Percentiles rank a stretch among this genome's conserved stretches.
These are phyloP conservation scores for Coccyzus lansbergi DNA, from an alignment of 2,797 vertebrate species.

Conservation along the genomic window DNA sequence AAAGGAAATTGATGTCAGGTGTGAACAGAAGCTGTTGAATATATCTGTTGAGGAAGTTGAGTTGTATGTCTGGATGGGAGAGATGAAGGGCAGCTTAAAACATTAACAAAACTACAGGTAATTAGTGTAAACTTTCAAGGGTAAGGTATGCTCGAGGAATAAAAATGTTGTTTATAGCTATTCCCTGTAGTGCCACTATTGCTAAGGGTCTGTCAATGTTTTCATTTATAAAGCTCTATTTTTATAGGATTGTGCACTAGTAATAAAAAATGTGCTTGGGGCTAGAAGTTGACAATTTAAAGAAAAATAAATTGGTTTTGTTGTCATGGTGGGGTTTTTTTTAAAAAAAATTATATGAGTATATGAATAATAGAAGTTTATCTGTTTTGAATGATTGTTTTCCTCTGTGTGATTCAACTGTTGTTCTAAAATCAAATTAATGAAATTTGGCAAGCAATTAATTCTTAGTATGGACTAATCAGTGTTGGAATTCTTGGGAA, in stretches of 20 bases:
- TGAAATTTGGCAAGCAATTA: constrained; percentile 30
- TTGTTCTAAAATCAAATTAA: constrained; percentile 51
- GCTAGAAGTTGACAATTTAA: constrained; percentile 68
- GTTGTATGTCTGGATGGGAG: constrained; percentile 76
- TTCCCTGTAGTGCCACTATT: constrained; percentile 65
- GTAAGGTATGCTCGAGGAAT: constrained; percentile 75
- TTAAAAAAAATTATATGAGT: constrained; percentile 20
- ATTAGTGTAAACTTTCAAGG: constrained; percentile 85
- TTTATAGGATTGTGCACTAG: constrained; percentile 67
- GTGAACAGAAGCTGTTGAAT: constrained; percentile 88
- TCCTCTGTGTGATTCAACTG: constrained; percentile 24
- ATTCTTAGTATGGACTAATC: background rate
- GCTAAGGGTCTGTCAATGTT: constrained; percentile 75
- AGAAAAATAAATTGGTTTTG: constrained; percentile 48
- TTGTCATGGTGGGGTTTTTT: background rate
- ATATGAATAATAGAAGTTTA: constrained; percentile 41
- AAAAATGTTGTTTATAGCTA: constrained; percentile 78
- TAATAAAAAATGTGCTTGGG: constrained; percentile 69
- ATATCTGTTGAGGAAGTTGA: constrained; percentile 82
- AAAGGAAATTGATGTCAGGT: constrained; percentile 90
- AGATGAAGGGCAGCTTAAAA: constrained; percentile 83
- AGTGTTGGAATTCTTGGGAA: background rate
- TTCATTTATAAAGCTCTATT: constrained; percentile 74
- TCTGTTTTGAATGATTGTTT: constrained; percentile 12
- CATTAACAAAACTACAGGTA: constrained; percentile 84